A percentile compares a stretch with the other conserved stretches of the same genome.
Evolutionary conservation across 2,113 vertebrate species (phyloP).

Genomic region (Fregata magnificens): DNA sequence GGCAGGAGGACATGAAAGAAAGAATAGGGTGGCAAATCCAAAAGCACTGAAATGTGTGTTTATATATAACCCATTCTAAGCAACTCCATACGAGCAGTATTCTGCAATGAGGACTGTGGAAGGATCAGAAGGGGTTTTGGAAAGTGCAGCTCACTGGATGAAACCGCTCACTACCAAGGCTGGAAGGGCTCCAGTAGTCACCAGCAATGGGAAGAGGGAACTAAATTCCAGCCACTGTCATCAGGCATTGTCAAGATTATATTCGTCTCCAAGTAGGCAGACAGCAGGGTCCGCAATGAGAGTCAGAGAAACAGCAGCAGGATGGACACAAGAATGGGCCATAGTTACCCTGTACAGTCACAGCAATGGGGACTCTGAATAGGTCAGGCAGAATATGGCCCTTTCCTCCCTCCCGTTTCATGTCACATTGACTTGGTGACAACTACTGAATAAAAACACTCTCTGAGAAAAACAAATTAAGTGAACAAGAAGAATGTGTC

Average conservation of each 20-base stretch:
- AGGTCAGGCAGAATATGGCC: neutral
- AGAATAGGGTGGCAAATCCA: neutral
- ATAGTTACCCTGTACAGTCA: neutral
- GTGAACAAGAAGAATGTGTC: neutral
- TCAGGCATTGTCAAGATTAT: neutral
- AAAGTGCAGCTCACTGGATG: neutral
- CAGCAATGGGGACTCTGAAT: rapidly evolving
- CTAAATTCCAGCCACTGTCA: neutral
- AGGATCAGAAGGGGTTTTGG: neutral
- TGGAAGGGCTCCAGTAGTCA: neutral
- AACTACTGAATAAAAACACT: neutral
- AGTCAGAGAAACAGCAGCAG: neutral
- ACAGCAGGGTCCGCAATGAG: neutral
- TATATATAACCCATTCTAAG: neutral
- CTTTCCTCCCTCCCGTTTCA: neutral
- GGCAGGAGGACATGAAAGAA: neutral
- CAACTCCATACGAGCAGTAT: neutral
- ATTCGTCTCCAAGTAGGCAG: neutral
- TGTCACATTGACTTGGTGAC: neutral
- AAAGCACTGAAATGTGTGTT: neutral
- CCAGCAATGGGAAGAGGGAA: neutral
- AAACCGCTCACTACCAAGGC: neutral
- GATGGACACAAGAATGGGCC: neutral
- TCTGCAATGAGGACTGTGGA: neutral
- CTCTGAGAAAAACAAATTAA: neutral